phyloP scores from a whole-genome alignment of 2,797 vertebrate species.

The Pseudochirops corinnae region DNA sequence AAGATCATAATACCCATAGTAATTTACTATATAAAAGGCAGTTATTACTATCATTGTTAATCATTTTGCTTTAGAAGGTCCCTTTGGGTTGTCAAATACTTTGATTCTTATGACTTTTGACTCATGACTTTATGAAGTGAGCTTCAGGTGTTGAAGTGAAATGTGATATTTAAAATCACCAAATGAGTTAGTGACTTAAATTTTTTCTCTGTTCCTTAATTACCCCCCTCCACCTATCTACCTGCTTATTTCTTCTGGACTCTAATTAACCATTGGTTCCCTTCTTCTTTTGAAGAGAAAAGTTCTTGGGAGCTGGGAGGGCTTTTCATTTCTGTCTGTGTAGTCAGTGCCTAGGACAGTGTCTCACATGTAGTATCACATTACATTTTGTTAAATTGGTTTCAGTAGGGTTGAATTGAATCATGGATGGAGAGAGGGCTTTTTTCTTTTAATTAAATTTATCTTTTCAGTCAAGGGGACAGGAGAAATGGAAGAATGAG shows the following conservation, averaged over 20 bases:
- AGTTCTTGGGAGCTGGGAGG: background rate
- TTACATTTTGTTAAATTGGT: background rate
- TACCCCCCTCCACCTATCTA: background rate
- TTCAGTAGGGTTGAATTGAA: background rate
- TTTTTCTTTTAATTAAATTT: background rate
- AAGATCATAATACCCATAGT: background rate
- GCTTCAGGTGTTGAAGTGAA: background rate
- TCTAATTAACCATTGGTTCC: background rate
- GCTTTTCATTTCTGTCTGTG: background rate
- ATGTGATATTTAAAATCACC: background rate
- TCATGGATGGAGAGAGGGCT: background rate
- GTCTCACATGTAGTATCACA: background rate
- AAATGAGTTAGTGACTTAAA: background rate
- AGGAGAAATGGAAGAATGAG: background rate
- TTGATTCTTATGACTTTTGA: background rate
- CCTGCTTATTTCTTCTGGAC: background rate
- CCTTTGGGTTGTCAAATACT: background rate
- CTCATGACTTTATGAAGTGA: too few relatives aligned
- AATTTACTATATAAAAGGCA: background rate
- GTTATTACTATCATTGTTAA: background rate
- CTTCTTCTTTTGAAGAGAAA: background rate
- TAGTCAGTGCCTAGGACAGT: background rate
- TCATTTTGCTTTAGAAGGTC: background rate
- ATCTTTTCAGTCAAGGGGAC: background rate
- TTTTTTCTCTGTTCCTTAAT: background rate